Evolutionary conservation across 2,113 vertebrate species (phyloP).

Genomic region (Microtus richardsoni): DNA sequence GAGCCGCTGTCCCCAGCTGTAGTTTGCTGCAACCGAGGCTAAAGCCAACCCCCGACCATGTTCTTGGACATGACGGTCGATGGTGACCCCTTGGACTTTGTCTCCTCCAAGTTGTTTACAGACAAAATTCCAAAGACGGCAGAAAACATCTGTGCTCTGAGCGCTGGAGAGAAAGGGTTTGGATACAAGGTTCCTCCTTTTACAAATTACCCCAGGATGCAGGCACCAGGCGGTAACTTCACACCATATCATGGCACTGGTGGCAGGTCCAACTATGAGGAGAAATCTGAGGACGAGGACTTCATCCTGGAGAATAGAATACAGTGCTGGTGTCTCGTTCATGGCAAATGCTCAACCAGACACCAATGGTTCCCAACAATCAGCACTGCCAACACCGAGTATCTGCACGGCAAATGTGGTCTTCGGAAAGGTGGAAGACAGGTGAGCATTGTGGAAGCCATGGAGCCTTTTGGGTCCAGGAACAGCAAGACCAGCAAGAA

Average conservation of each 20-base stretch:
- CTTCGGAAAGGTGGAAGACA: background rate
- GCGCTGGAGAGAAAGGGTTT: background rate
- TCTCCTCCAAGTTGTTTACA: background rate
- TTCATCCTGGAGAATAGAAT: background rate
- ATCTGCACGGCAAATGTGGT: too few species aligned
- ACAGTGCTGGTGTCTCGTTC: background rate
- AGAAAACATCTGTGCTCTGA: background rate
- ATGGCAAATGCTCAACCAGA: background rate
- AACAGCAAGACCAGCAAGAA: background rate
- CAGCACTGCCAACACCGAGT: background rate
- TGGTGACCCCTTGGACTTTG: too few species aligned
- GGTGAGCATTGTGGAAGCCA: too few species aligned
- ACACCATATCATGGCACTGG: background rate
- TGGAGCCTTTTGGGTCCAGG: too few species aligned
- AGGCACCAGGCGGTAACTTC: too few species aligned
- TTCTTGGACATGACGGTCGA: background rate
- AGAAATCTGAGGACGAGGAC: background rate
- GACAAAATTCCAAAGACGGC: background rate
- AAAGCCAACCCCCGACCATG: background rate
- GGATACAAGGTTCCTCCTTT: background rate
- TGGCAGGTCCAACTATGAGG: background rate
- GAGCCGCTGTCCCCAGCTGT: background rate
- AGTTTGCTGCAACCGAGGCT: too few species aligned
- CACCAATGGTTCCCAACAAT: background rate
- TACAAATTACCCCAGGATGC: background rate